Percentiles rank a stretch among this genome's conserved stretches.
Evolutionary conservation across 2,888 invertebrate species (phyloP).

Genomic region (Eupithecia subumbrata): DNA sequence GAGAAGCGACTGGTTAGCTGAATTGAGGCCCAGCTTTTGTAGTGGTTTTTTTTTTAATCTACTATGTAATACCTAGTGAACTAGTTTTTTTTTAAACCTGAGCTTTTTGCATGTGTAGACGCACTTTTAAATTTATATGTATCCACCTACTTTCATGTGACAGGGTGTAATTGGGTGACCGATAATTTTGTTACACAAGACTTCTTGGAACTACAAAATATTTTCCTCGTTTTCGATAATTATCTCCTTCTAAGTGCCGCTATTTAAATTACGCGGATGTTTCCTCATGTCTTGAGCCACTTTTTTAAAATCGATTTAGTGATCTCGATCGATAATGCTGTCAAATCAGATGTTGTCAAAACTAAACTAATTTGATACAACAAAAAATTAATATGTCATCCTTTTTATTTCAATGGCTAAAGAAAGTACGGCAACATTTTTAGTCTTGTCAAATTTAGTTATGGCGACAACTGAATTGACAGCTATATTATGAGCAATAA

Average conservation of each 20-base stretch:
- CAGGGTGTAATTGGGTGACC: constrained; percentile 15
- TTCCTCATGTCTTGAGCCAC: background rate
- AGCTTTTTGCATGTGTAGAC: background rate
- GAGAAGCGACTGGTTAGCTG: background rate
- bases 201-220: constrained; percentile 16
- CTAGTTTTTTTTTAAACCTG: background rate
- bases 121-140: background rate
- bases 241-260: too few relatives aligned
- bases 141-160: background rate
- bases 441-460: background rate
- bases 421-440: background rate
- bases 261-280: background rate
- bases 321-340: background rate
- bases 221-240: constrained; percentile 5
- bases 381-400: background rate
- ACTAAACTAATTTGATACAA: background rate
- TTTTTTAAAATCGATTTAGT: background rate
- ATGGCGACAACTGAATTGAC: background rate
- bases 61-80: background rate
- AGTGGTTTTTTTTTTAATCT: background rate
- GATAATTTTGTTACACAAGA: constrained; percentile 14
- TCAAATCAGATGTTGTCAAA: background rate
- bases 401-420: background rate
- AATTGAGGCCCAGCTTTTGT: background rate
- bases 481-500: too few relatives aligned